Base-by-base conservation (phyloP, 2,888 invertebrate species). In the Smittia aterrima region DNA sequence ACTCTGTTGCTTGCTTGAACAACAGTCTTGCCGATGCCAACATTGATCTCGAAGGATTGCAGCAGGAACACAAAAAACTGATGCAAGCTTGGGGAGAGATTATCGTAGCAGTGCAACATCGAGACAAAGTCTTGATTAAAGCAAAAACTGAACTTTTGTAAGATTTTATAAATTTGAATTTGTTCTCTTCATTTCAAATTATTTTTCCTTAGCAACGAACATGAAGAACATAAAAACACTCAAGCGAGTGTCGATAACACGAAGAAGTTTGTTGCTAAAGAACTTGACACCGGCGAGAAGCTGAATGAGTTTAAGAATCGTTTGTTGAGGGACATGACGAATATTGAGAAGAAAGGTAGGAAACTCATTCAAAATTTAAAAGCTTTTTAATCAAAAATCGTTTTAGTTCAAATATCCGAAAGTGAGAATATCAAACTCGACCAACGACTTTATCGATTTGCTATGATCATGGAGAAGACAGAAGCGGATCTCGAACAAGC, bases 51-150 rank as follows among this genome's bases (percentile, higher is more conserved):
- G 90, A 91, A 79, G 89, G 88, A 22, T 79, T 92, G 67, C 88
- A 90, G 77, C 83, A 86, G 66, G 92, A 92, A 77, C 88, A 91
- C 76, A 87, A 87, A 47, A 87, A 88, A 2, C 83, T 92, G 18
- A 85, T 90, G 76, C 87, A 88, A 78, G 85, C 90, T 4, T 93
- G 92, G 92, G 89, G 90, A 79, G 87, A 89, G 13, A 90, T 92
- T 53, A 85, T 93, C 1, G 84, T 88, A 11, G 89, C 89, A 75
- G 90, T 92, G 76, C 85, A 86, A 22, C 87, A 89, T 75, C 82
- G 91, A 22, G 92, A 92, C 79, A 87, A 86, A 77, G 86, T 89
- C 0, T 85, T 87, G 75, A 86, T 87, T 76, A 86, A 88, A 68
- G 85, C 90, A 0, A 85, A 85, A 58, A 83, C 85, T 40, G 89